Conservation (phyloP, 2,797 vertebrate genomes). For the Catostomus latipinnis region DNA sequence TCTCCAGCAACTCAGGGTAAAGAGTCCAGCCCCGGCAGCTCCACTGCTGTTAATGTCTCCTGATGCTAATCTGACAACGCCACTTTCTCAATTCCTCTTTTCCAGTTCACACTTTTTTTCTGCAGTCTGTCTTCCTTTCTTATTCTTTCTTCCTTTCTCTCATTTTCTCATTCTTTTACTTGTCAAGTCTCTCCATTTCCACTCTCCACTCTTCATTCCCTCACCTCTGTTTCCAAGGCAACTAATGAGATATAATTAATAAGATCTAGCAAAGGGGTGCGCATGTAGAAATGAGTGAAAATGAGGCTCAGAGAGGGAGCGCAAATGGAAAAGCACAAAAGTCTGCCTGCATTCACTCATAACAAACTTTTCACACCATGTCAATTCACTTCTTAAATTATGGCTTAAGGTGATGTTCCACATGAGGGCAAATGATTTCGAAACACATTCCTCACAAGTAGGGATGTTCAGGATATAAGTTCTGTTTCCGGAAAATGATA, state of each 20-base stretch:
- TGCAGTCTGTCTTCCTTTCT: slow-evolving; percentile 40
- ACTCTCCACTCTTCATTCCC: slow-evolving; percentile 66
- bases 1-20: slow-evolving; percentile 76
- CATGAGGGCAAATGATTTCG: slow-evolving; percentile 52
- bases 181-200: slow-evolving; percentile 50
- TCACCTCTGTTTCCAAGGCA: slow-evolving; percentile 84
- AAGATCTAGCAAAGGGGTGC: slow-evolving; percentile 74
- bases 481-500: slow-evolving; percentile 54
- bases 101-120: slow-evolving; percentile 50
- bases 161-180: slow-evolving; percentile 46
- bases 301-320: slow-evolving; percentile 53
- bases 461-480: slow-evolving; percentile 57
- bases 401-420: slow-evolving; percentile 58
- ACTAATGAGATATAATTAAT: slow-evolving; percentile 88
- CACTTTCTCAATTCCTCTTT: slow-evolving; percentile 65
- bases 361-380: slow-evolving; percentile 65
- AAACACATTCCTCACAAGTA: slow-evolving; percentile 59
- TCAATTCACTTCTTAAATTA: slow-evolving; percentile 62
- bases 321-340: slow-evolving; percentile 64
- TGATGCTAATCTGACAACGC: slow-evolving; percentile 83
- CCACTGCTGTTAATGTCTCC: slow-evolving; percentile 79
- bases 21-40: slow-evolving; percentile 75
- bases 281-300: slow-evolving; percentile 72
- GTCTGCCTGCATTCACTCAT: slow-evolving; percentile 54
- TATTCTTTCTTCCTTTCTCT: slow-evolving; percentile 52